phyloP scores from a whole-genome alignment of 2,113 vertebrate genomes.

The Stegostoma tigrinum region DNA sequence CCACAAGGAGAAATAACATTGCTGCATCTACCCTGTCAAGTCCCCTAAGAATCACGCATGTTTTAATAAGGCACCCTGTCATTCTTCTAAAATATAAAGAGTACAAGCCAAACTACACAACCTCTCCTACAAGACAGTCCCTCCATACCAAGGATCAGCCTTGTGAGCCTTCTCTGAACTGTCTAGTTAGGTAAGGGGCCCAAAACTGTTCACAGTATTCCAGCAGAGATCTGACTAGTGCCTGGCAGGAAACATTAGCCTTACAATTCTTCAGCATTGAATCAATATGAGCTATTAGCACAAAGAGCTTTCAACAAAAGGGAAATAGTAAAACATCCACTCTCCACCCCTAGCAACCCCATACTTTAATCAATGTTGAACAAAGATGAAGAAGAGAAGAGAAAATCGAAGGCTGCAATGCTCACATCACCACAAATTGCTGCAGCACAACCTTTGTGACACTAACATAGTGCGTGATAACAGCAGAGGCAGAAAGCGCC shows the following conservation, averaged over 20 bases:
- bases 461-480: neutral
- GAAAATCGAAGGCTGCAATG: neutral
- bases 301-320: neutral
- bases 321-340: neutral
- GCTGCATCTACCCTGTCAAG: too few relatives aligned
- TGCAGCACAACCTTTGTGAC: neutral
- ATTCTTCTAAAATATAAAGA: too few relatives aligned
- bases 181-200: too few relatives aligned
- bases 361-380: neutral
- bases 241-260: neutral
- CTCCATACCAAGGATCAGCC: too few relatives aligned
- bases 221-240: too few relatives aligned
- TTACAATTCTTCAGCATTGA: neutral
- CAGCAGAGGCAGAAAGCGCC: neutral
- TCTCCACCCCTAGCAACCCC: neutral
- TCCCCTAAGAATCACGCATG: too few relatives aligned
- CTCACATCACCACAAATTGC: neutral
- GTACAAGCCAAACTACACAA: too few relatives aligned
- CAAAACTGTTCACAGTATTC: too few relatives aligned
- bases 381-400: neutral
- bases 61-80: too few relatives aligned
- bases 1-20: too few relatives aligned
- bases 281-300: neutral
- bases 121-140: too few relatives aligned
- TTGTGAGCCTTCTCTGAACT: too few relatives aligned